phyloP scores from a whole-genome alignment of 2,797 vertebrate genomes.

The Trachurus trachurus region DNA sequence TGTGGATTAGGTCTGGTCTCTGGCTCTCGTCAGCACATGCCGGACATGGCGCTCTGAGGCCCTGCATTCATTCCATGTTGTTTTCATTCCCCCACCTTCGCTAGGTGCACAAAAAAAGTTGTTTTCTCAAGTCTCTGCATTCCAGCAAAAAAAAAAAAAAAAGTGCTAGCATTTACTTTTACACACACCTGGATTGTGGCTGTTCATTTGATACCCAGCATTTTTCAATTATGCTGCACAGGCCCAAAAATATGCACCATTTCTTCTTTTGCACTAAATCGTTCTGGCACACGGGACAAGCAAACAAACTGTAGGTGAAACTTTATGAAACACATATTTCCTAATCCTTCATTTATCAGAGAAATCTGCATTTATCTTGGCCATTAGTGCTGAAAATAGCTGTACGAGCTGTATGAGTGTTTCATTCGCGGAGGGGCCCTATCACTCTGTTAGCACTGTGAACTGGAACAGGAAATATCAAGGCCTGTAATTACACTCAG shows the following conservation, averaged over 20 bases:
- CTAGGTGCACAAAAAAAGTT: constrained; percentile 79
- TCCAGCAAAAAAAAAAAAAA: constrained; percentile 68
- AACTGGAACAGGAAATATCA: constrained; percentile 75
- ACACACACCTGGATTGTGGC: constrained; percentile 80
- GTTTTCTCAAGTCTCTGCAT: constrained; percentile 82
- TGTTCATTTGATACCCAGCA: constrained; percentile 72
- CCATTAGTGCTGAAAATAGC: constrained; percentile 61
- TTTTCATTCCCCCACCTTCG: constrained; percentile 85
- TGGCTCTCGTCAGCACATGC: constrained; percentile 85
- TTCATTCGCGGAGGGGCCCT: constrained; percentile 42
- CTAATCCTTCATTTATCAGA: constrained; percentile 56
- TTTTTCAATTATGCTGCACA: constrained; percentile 65
- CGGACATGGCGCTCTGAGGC: constrained; percentile 79
- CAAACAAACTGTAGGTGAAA: constrained; percentile 57
- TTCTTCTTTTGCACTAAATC: constrained; percentile 38
- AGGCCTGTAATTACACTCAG: constrained; percentile 78
- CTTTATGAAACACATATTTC: constrained; percentile 59
- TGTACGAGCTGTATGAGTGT: constrained; percentile 28
- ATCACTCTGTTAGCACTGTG: constrained; percentile 65
- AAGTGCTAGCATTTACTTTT: constrained; percentile 68
- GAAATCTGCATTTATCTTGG: constrained; percentile 65
- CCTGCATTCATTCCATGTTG: constrained; percentile 85
- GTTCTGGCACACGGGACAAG: constrained; percentile 44
- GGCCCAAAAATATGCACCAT: constrained; percentile 44
- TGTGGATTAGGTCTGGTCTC: constrained; percentile 81